Conservation (phyloP, 2,888 invertebrate genomes). For the Tetragnatha montana region DNA sequence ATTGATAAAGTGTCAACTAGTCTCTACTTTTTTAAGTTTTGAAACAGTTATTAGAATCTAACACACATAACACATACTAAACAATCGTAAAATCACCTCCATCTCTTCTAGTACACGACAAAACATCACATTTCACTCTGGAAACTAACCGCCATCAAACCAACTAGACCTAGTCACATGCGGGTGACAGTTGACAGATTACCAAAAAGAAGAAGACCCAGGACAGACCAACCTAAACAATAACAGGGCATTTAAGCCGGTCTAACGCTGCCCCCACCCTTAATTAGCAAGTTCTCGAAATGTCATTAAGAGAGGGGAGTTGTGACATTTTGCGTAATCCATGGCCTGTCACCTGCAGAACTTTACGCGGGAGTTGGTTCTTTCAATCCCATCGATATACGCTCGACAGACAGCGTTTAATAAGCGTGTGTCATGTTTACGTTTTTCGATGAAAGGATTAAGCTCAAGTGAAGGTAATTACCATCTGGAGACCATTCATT, state of each 20-base stretch:
- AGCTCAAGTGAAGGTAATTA: background rate
- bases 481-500: background rate
- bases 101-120: no score
- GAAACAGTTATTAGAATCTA: no score
- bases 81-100: no score
- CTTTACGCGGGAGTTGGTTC: background rate
- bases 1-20: no score
- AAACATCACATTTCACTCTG: no score
- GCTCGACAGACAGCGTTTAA: background rate
- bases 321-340: background rate
- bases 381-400: background rate
- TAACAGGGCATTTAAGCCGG: background rate
- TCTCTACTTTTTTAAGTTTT: no score
- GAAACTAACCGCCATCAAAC: no score
- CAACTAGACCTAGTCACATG: no score
- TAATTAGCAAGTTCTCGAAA: background rate
- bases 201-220: background rate
- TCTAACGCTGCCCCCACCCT: background rate
- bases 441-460: background rate
- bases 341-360: background rate
- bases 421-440: background rate
- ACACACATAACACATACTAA: no score
- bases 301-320: background rate
- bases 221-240: background rate
- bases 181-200: background rate